These are phyloP conservation scores for Silurus meridionalis DNA, from an alignment of 2,113 vertebrate species.

Conservation along the genomic window DNA sequence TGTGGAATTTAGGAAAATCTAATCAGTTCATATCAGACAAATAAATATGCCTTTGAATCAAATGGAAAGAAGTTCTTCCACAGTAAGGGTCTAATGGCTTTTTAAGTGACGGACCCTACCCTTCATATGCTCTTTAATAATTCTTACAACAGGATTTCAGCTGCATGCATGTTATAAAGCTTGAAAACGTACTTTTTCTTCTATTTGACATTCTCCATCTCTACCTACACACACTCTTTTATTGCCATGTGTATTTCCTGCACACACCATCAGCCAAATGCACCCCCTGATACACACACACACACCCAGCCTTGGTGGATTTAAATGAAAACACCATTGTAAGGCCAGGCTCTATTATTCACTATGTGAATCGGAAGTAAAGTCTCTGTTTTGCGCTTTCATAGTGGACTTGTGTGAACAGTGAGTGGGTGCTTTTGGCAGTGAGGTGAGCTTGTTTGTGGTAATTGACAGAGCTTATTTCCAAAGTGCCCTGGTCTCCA, in stretches of 20 bases:
- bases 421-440: not conserved
- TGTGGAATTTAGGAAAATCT: not conserved
- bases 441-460: slow-evolving; percentile 7
- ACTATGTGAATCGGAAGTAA: slow-evolving; percentile 2
- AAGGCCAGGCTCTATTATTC: not conserved
- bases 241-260: not conserved
- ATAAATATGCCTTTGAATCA: not conserved
- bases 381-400: slow-evolving; percentile 10
- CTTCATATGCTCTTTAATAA: not conserved
- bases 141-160: not conserved
- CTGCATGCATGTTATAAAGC: not conserved
- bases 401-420: not conserved
- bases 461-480: slow-evolving; percentile 37
- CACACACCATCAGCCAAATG: not conserved
- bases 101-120: not conserved
- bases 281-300: not conserved
- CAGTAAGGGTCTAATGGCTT: not conserved
- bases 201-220: slow-evolving; percentile 1
- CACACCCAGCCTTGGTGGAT: not conserved
- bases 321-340: slow-evolving; percentile 5
- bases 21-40: not conserved
- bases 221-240: not conserved
- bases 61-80: not conserved
- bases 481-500: slow-evolving; percentile 18
- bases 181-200: not conserved